Base-by-base conservation (phyloP, 2,888 invertebrate species). In the Nipponacmea schrenckii region DNA sequence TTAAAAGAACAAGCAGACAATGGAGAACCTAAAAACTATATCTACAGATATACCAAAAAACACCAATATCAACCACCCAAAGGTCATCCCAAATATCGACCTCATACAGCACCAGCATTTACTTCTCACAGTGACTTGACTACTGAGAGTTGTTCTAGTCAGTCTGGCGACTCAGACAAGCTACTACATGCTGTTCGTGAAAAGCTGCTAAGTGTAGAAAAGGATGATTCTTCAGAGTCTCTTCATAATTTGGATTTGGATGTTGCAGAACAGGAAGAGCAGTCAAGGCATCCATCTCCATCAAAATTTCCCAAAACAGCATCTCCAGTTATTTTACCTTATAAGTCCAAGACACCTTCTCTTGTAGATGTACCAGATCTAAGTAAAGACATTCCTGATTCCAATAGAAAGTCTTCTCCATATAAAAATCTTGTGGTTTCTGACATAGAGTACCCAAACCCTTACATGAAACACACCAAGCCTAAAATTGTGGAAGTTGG, bases 401-500 rank as follows among this genome's bases (percentile, higher is more conserved):
- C 68, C 62, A 48, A 62, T 50, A 70, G 68, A 69, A 14, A 24
- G 20, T 56, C 56, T 2, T 10, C 20, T 24, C 10, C 14, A 24
- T 15, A 14, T 24, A 56, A 20, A 24, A 56, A 20, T 24, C 24
- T 10, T 56, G 20, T 56, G 27, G 24, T 48, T 12, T 66, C 66
- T 10, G 69, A 75, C 24, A 78, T 74, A 65, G 76, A 77, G 62
- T 74, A 74, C 10, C 81, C 81, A 31, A 76, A 77, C 31, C 83
- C 83, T 7, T 76, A 80, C 48, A 81, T 83, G 81, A 78, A 81
- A 24, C 81, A 83, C 64, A 80, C 80, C 31, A 80, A 80, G 68
- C 80, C 82, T 2, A 80, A 79, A 69, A 72, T 77, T 31, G 78
- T 83, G 8, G 78, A 79, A 48, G 81, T 84, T 10, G 83, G 83